These are phyloP conservation scores for Sinocyclocheilus maitianheensis DNA, from an alignment of 2,113 vertebrate species.

Conservation along the genomic window DNA sequence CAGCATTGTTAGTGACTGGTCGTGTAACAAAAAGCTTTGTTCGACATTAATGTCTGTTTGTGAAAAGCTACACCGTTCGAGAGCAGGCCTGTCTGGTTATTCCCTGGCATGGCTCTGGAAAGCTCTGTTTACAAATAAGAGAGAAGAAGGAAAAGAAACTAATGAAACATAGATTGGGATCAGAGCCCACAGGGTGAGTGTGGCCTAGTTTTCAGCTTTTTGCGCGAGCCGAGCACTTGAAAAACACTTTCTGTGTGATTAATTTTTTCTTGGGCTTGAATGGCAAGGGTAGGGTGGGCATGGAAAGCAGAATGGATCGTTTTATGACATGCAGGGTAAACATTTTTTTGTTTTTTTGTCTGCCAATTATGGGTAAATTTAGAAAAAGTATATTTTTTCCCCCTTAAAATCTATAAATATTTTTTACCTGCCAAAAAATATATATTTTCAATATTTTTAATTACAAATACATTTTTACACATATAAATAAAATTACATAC, in stretches of 20 bases:
- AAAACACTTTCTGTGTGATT: conserved; percentile 29
- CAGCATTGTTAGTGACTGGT: not conserved
- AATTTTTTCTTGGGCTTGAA: conserved; percentile 45
- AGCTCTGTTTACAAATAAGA: conserved; percentile 61
- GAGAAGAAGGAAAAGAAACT: conserved; percentile 57
- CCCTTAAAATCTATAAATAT: not conserved
- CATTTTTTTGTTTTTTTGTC: not conserved
- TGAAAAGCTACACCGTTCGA: conserved; percentile 28
- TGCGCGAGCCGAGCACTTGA: conserved; percentile 59
- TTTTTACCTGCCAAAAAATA: not conserved
- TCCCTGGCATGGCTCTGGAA: conserved; percentile 50
- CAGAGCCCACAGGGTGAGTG: conserved; percentile 69
- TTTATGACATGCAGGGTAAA: not conserved
- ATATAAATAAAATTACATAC: not conserved
- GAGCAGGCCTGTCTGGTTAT: conserved; percentile 49
- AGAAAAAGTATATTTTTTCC: not conserved
- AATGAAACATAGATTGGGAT: conserved; percentile 78
- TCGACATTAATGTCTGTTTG: conserved; percentile 9
- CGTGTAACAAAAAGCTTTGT: not conserved
- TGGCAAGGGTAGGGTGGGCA: not conserved
- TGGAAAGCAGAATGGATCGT: not conserved
- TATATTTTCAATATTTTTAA: not conserved
- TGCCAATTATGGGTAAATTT: not conserved
- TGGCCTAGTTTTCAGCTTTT: conserved; percentile 73
- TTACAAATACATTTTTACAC: not conserved